A percentile compares a stretch with the other conserved stretches of the same genome.
These are phyloP conservation scores for Mesodorylaimus sp. DNA, from an alignment of 2,888 invertebrate species.

Conservation along the genomic window DNA sequence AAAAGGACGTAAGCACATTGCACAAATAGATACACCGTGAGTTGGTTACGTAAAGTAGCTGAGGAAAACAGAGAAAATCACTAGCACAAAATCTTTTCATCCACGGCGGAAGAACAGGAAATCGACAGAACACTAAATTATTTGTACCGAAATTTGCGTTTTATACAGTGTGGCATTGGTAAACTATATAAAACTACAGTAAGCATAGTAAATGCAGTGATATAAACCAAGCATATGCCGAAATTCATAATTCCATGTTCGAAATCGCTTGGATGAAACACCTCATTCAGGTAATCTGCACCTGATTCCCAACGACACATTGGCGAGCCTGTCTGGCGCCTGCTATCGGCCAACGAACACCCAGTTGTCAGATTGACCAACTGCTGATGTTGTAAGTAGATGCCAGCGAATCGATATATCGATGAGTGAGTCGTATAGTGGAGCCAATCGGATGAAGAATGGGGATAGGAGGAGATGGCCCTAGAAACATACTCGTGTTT, in stretches of 20 bases:
- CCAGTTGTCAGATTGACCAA: not conserved
- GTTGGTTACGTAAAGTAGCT: no score
- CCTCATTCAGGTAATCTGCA: not conserved
- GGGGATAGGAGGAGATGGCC: conserved; percentile 41
- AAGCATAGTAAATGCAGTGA: not conserved
- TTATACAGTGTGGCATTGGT: conserved; percentile 8
- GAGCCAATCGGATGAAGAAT: conserved; percentile 52
- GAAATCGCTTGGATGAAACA: not conserved
- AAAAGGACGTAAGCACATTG: no score
- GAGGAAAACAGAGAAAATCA: no score
- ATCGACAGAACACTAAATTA: no score
- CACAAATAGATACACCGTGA: no score
- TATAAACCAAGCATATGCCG: not conserved
- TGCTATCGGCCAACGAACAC: not conserved
- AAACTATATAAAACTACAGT: not conserved
- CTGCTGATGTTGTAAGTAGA: conserved; percentile 22
- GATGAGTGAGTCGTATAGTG: conserved; percentile 58
- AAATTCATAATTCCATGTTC: not conserved
- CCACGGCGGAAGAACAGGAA: no score
- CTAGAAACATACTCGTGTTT: no score
- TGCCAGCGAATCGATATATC: conserved; percentile 58
- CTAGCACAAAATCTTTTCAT: no score
- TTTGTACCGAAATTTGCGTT: conserved; percentile 7
- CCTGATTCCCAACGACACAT: conserved; percentile 5
- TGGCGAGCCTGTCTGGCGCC: not conserved